Evolutionary conservation across 2,888 invertebrate species (phyloP).

Genomic region (Crossocerus cetratus): DNA sequence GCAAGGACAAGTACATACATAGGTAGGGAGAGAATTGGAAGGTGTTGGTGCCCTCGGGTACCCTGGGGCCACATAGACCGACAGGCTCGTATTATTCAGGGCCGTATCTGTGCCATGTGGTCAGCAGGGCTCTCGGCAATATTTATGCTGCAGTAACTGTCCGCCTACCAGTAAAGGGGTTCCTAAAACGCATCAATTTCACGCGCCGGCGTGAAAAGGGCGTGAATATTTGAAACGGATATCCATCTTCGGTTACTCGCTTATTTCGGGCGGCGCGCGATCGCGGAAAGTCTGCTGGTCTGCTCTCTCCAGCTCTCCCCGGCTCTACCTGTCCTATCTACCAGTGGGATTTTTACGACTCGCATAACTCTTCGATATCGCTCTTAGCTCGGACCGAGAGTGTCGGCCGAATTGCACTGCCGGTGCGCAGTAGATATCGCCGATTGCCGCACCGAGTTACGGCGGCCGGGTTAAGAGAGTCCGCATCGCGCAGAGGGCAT

Average conservation of each 20-base stretch:
- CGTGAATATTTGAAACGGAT: constrained; percentile 77
- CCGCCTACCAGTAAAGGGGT: constrained; percentile 75
- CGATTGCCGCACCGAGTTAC: too few relatives aligned
- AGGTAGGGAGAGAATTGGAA: constrained; percentile 13
- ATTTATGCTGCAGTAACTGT: constrained; percentile 75
- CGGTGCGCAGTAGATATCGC: too few relatives aligned
- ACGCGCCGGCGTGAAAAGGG: constrained; percentile 73
- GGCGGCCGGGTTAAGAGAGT: too few relatives aligned
- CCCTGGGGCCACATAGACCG: constrained; percentile 45
- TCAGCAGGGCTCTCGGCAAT: constrained; percentile 67
- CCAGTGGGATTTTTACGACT: too few relatives aligned
- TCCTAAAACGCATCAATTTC: constrained; percentile 76
- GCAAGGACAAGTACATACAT: neutral
- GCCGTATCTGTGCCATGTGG: constrained; percentile 68
- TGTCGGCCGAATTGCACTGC: too few relatives aligned
- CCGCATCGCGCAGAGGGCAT: too few relatives aligned
- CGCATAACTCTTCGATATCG: constrained; percentile 18
- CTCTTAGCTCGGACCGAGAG: neutral
- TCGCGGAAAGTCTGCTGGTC: constrained; percentile 41
- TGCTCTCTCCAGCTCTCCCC: too few relatives aligned
- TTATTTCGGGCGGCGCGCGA: constrained; percentile 63
- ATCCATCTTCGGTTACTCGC: constrained; percentile 74
- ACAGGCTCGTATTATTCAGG: constrained; percentile 54
- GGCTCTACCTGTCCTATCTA: too few relatives aligned
- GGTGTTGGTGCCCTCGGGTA: constrained; percentile 31